Percentiles rank a stretch among this genome's conserved stretches.
phyloP scores from a whole-genome alignment of 2,797 vertebrate species.

The Neomorphus geoffroyi region DNA sequence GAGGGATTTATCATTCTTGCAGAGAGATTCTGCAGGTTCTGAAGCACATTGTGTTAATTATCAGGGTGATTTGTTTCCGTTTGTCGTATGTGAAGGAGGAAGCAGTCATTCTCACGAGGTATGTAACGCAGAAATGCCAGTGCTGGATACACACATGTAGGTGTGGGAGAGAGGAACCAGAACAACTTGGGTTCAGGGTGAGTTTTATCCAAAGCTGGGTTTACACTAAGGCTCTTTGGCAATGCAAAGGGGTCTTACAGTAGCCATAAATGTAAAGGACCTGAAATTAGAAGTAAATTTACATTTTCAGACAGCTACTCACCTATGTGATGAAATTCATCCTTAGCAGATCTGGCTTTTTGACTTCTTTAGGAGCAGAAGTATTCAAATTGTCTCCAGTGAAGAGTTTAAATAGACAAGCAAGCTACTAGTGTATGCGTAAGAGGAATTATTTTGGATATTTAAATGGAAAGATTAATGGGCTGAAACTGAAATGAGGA shows the following conservation, averaged over 20 bases:
- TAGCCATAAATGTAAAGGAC: neutral
- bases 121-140: neutral
- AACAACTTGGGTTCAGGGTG: neutral
- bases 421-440: neutral
- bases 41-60: conserved; percentile 40
- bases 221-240: neutral
- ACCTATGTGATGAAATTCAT: neutral
- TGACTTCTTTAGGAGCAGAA: conserved; percentile 21
- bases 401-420: neutral
- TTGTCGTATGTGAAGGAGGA: conserved; percentile 18
- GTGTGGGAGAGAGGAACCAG: neutral
- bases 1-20: neutral
- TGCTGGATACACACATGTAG: neutral
- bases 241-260: neutral
- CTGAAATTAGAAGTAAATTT: neutral
- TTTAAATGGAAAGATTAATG: conserved; percentile 3
- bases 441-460: conserved; percentile 5
- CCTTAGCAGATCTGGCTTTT: neutral
- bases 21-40: neutral
- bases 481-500: conserved; percentile 21
- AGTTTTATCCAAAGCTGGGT: neutral
- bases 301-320: neutral
- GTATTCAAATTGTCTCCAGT: neutral
- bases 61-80: conserved; percentile 28
- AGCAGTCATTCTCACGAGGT: neutral